A percentile compares a stretch with the other conserved stretches of the same genome.
phyloP scores from a whole-genome alignment of 2,888 invertebrate species.

The Morpho deidamia region DNA sequence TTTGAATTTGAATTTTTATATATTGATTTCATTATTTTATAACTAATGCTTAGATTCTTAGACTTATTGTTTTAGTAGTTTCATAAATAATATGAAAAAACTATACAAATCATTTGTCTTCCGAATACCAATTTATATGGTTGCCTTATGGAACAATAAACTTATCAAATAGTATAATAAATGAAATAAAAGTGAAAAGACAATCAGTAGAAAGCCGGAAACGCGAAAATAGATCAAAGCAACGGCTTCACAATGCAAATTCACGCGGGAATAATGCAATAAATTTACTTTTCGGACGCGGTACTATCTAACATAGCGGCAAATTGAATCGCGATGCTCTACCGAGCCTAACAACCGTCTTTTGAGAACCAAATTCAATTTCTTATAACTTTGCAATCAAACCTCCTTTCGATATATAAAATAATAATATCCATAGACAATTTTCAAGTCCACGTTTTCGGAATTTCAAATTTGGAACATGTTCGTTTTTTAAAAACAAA shows the following conservation, averaged over 20 bases:
- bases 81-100: too few species aligned
- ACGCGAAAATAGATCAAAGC: constrained; percentile 54
- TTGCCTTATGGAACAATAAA: too few species aligned
- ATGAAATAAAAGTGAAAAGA: constrained; percentile 12
- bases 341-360: constrained; percentile 38
- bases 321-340: constrained; percentile 63
- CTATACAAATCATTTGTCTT: too few species aligned
- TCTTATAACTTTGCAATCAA: constrained; percentile 43
- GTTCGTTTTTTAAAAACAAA: constrained; percentile 32
- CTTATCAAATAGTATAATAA: constrained; percentile 4
- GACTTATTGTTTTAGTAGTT: too few species aligned
- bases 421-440: constrained; percentile 8
- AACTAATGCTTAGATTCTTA: too few species aligned
- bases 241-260: constrained; percentile 38
- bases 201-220: constrained; percentile 17
- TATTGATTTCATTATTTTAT: too few species aligned
- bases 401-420: too few species aligned
- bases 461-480: constrained; percentile 8
- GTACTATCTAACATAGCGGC: constrained; percentile 46
- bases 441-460: background rate
- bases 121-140: too few species aligned
- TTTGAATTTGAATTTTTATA: too few species aligned
- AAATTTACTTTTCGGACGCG: constrained; percentile 51
- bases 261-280: constrained; percentile 58
- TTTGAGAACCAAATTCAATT: constrained; percentile 59